Evolutionary conservation across 2,113 vertebrate genomes (phyloP).

Genomic region (Labeo rohita): DNA sequence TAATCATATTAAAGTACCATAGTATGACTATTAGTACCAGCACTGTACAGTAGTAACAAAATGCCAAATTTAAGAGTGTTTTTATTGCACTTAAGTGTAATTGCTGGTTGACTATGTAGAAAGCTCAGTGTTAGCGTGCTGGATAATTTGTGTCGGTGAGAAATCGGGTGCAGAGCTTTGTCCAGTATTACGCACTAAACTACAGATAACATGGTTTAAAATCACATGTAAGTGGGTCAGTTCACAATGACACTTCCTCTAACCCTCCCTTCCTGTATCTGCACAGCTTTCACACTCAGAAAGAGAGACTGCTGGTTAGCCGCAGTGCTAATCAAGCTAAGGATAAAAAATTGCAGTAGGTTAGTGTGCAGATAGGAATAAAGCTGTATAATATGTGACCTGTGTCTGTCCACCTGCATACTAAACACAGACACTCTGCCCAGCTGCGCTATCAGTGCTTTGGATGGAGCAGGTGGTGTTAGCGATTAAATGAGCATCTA

Average conservation of each 20-base stretch:
- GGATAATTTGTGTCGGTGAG: neutral
- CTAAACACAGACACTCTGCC: neutral
- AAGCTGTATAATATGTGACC: neutral
- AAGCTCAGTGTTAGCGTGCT: neutral
- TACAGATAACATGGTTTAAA: neutral
- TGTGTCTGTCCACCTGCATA: neutral
- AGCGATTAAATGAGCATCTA: conserved; percentile 50
- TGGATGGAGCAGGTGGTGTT: neutral
- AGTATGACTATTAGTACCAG: neutral
- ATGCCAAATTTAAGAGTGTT: neutral
- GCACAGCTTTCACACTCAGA: neutral
- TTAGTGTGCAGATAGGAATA: conserved; percentile 1
- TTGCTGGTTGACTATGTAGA: neutral
- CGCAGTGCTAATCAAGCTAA: neutral
- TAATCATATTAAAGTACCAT: neutral
- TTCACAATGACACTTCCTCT: neutral
- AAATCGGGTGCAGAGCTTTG: neutral
- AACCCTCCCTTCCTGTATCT: neutral
- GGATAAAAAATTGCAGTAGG: neutral
- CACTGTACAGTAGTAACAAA: neutral
- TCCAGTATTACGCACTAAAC: neutral
- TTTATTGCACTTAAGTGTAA: neutral
- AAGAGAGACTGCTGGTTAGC: conserved; percentile 5
- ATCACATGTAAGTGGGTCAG: neutral
- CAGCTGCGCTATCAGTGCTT: conserved; percentile 20